Conservation (phyloP, 2,797 vertebrate genomes). For the Chromis chromis region DNA sequence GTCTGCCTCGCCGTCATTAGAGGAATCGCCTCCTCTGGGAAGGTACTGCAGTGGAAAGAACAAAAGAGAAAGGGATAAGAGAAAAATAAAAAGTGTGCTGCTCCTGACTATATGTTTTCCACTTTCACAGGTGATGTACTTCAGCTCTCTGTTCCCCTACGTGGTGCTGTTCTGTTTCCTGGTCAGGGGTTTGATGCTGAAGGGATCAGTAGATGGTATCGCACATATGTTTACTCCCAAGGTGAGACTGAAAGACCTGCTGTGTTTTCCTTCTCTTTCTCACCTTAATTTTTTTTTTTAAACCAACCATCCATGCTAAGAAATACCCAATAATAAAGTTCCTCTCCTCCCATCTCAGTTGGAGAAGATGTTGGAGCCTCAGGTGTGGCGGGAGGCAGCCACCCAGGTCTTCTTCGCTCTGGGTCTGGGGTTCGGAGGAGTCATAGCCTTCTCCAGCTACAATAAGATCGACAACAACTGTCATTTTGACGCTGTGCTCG, state of each 20-base stretch:
- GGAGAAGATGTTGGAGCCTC: constrained; percentile 96
- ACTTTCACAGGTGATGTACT: constrained; percentile 93
- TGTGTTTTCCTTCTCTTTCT: background rate
- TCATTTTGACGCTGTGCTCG: constrained; percentile 94
- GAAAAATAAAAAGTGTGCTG: background rate
- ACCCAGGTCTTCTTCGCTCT: constrained; percentile 97
- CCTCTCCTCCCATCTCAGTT: constrained; percentile 77
- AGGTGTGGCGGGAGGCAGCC: constrained; percentile 96
- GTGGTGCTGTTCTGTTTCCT: constrained; percentile 95
- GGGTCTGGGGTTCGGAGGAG: constrained; percentile 94
- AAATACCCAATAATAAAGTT: background rate
- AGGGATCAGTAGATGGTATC: constrained; percentile 93
- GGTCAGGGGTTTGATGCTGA: constrained; percentile 91
- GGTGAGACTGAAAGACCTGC: constrained; percentile 76
- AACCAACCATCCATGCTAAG: background rate
- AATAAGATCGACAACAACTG: constrained; percentile 99
- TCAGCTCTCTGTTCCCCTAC: constrained; percentile 97
- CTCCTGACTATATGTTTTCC: constrained; percentile 1
- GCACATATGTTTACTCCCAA: constrained; percentile 97
- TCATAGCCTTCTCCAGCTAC: constrained; percentile 98
- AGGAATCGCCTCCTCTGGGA: constrained; percentile 95
- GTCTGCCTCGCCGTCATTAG: constrained; percentile 93
- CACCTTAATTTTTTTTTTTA: background rate
- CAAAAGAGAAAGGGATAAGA: background rate
- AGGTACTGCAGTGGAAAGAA: constrained; percentile 79